Evolutionary conservation across 2,888 invertebrate genomes (phyloP), one percentile per base, ranked within the genome.

Genomic region (Chaetogeoica ovagalla): DNA sequence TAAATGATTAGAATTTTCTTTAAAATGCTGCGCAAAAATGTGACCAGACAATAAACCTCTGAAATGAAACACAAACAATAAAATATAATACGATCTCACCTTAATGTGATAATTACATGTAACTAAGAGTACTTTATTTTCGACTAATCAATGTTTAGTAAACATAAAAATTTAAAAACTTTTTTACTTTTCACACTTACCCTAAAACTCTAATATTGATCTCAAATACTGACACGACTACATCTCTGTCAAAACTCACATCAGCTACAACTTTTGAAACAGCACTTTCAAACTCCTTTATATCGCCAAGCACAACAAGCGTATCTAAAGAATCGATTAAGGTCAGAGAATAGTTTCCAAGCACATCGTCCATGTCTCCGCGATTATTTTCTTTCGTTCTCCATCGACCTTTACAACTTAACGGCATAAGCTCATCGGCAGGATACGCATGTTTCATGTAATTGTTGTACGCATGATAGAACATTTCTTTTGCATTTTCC

Each of bases 361-460:
- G 89, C 59, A 93, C 91, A 86, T 98, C 98, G 87, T 98, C 98
- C 87, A 98, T 94, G 86, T 98, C 98, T 5, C 98, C 98, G 71
- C 98, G 89, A 83, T 93, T 93, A 6, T 95, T 93, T 73, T 96
- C 95, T 9, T 94, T 89, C 8, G 96, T 97, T 84, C 96, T 89
- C 87, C 92, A 96, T 76, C 98, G 89, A 48, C 98, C 98, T 85
- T 93, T 92, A 87, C 98, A 98, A 85, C 94, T 95, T 59, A 98
- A 88, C 1, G 98, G 98, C 98, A 98, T 97, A 83, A 98, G 88
- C 87, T 99, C 98, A 88, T 98, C 98, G 23, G 98, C 98, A 75
- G 98, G 98, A 88, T 95, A 99, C 19, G 98, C 98, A 89, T 97
- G 93, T 84, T 94, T 94, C 96, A 98, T 97, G 85, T 98, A 98